Evolutionary conservation across 2,113 vertebrate species (phyloP), one percentile per base, ranked within the genome.

Genomic region (Oreochromis aureus): DNA sequence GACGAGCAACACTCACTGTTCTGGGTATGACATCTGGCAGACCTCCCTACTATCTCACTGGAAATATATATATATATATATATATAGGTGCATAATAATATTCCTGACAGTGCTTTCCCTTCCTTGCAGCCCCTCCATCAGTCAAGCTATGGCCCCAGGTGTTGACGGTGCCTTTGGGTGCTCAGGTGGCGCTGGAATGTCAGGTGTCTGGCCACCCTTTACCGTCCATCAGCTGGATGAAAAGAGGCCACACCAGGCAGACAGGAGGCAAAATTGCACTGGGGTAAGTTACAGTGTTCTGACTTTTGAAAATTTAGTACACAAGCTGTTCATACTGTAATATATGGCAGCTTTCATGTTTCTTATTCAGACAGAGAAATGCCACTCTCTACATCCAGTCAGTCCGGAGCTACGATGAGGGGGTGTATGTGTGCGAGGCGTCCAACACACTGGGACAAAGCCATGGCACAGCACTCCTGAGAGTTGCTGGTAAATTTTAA

Each of bases 191-290:
- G 24, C 91, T 97, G 83, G 92, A 95, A 73, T 97, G 96, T 88
- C 93, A 96, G 66, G 96, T 93, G 69, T 96, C 92, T 3, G 97
- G 96, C 54, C 86, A 95, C 30, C 97, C 96, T 79, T 71, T 78
- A 19, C 96, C 96, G 4, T 90, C 94, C 86, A 94, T 97, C 82
- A 93, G 85, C 48, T 97, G 95, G 96, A 89, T 94, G 58, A 97
- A 97, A 84, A 95, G 91, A 41, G 95, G 96, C 24, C 91, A 82
- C 81, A 95, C 94, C 36, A 95, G 94, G 22, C 92, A 93, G 87
- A 97, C 96, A 10, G 96, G 96, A 58, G 96, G 96, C 32, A 96
- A 90, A 79, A 87, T 97, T 34, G 44, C 71, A 44, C 6, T 87
- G 9, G 95, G 96, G 97, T 96, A 55, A 83, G 91, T 82, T 56